Evolutionary conservation across 2,888 invertebrate species (phyloP), one percentile per base, ranked within the genome.

Genomic region (Nymphalis urticae): DNA sequence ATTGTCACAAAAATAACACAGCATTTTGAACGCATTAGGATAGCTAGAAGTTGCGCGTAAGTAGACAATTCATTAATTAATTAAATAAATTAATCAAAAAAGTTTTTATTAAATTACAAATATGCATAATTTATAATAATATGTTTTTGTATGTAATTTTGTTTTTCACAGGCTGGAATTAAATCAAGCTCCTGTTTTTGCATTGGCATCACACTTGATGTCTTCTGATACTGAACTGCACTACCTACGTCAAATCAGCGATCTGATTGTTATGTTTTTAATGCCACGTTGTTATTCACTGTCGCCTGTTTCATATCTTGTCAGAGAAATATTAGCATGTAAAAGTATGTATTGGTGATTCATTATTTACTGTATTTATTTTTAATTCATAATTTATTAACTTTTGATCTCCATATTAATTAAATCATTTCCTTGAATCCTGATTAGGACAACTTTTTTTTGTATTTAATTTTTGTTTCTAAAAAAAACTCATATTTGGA

Each of bases 21-120:
- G 70, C 98, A 98, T 93, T 96, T 98, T 89, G 97, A 97, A 82
- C 95, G 96, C 81, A 96, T 97, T 70, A 93, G 97, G 75, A 95
- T 96, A 80, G 95, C 96, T 13, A 95, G 95, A 85, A 94, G 94
- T 76, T 94, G 95, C 82, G 95, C 95, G 96, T 96, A 91, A 95
- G 96, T 94, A 32, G 16, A 6, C 16, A 19, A 13, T 16, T 54
- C 24, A 16, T 6, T 51, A 78, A 32, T 32, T 32, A 5, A 32
- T 32, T 32, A 6, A 32, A 32, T 32, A n/a, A 50, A 53, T 16
- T 42, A 21, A 36, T 50, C 69, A 54, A 21, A 3, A 53, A 21
- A 8, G 13, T 4, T 13, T 6, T 4, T 42, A 13, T 42, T 42
- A 13, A 42, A 42, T 53, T 53, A 53, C 24, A 19, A 7, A 6